phyloP scores from a whole-genome alignment of 1,140 invertebrate species.

The Eriocheir sinensis region DNA sequence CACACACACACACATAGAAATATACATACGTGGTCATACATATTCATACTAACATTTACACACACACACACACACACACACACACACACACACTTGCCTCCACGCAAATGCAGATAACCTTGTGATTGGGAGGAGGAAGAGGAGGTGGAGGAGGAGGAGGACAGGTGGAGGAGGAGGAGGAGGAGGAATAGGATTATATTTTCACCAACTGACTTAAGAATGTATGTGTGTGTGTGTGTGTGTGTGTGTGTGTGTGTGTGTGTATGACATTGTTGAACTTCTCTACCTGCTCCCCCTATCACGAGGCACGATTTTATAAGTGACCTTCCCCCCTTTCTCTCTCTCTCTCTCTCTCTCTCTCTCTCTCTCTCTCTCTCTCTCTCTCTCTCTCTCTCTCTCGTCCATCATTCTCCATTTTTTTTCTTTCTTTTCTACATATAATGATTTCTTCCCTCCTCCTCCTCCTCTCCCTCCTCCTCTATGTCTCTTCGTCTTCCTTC shows the following conservation, averaged over 20 bases:
- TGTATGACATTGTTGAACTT: not conserved
- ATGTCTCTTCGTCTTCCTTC: not conserved
- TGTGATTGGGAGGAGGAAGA: not conserved
- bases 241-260: not conserved
- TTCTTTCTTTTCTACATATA: not conserved
- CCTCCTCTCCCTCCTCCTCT: not conserved
- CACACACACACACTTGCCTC: not conserved
- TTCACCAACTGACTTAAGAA: not conserved
- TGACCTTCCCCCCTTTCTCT: not conserved
- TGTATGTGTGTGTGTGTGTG: not conserved
- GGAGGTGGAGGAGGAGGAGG: not conserved
- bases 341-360: not conserved
- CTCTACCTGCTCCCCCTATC: not conserved
- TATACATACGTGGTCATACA: not conserved
- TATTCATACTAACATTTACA: not conserved
- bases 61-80: not conserved
- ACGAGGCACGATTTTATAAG: not conserved
- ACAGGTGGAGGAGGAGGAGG: not conserved
- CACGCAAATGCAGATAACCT: not conserved
- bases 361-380: not conserved
- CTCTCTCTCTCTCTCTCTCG: conserved; percentile 1
- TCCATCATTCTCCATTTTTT: not conserved
- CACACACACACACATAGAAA: too few relatives aligned
- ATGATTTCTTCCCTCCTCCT: not conserved
- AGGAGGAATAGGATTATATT: not conserved